Evolutionary conservation across 1,140 invertebrate genomes (phyloP).

Genomic region (Trichonephila inaurata): DNA sequence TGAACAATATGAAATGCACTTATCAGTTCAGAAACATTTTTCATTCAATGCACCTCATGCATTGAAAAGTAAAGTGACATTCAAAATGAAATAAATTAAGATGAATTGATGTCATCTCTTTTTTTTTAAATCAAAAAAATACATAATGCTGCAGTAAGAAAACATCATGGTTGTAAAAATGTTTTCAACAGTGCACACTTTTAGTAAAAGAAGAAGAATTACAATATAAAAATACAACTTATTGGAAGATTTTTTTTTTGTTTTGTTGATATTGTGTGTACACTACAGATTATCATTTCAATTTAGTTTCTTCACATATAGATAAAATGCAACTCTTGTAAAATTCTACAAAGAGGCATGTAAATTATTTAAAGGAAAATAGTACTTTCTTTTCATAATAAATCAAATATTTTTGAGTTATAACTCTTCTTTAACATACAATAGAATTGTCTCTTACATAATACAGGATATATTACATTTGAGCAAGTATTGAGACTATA

Average conservation of each 20-base stretch:
- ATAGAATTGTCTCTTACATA: conserved; percentile 1
- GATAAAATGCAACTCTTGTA: neutral
- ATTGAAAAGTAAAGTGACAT: conserved; percentile 23
- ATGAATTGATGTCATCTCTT: conserved; percentile 40
- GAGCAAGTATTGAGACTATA: conserved; percentile 38
- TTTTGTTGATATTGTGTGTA: too few relatives aligned
- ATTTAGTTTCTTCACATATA: neutral
- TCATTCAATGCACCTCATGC: neutral
- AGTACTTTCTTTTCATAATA: neutral
- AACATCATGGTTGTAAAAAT: neutral
- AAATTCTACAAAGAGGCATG: neutral
- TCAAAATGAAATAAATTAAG: conserved; percentile 48
- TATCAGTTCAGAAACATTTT: neutral
- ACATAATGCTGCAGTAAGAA: neutral
- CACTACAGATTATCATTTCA: neutral
- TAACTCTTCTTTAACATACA: conserved; percentile 17
- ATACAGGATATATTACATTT: conserved; percentile 42
- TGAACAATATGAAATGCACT: conserved; percentile 21
- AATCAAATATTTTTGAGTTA: neutral
- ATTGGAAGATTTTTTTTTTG: neutral
- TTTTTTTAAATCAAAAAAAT: neutral
- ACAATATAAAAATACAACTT: neutral
- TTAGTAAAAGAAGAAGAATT: neutral
- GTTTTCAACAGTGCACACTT: neutral
- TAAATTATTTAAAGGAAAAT: neutral